phyloP scores from a whole-genome alignment of 2,113 vertebrate species.

The Thunnus maccoyii region DNA sequence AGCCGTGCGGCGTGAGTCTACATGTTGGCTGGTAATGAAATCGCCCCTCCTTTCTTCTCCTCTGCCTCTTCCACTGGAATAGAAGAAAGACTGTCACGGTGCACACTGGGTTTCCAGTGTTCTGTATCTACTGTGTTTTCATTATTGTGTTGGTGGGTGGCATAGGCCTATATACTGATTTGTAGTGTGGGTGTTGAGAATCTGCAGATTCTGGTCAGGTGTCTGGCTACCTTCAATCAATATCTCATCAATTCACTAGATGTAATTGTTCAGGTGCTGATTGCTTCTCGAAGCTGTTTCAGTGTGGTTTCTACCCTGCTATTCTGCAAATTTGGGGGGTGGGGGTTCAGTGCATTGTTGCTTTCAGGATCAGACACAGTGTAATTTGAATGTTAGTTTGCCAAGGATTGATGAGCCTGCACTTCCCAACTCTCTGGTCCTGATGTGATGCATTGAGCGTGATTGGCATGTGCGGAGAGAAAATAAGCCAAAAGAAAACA shows the following conservation, averaged over 20 bases:
- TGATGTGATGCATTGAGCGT: constrained; percentile 54
- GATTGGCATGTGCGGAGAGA: constrained; percentile 74
- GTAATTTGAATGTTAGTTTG: constrained; percentile 39
- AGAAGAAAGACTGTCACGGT: neutral
- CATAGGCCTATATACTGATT: constrained; percentile 6
- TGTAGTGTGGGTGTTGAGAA: constrained; percentile 13
- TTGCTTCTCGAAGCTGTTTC: constrained; percentile 60
- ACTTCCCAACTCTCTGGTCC: constrained; percentile 40
- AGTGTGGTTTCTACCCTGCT: neutral
- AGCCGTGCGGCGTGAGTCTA: constrained; percentile 66
- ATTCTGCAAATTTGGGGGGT: constrained; percentile 2
- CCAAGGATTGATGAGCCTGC: constrained; percentile 57
- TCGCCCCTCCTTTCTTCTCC: constrained; percentile 59
- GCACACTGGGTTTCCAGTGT: neutral
- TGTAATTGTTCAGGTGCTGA: constrained; percentile 65
- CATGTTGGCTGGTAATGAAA: constrained; percentile 73
- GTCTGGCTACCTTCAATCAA: constrained; percentile 62
- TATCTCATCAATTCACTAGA: constrained; percentile 60
- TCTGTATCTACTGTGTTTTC: constrained; percentile 6
- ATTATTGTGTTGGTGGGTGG: neutral
- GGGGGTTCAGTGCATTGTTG: constrained; percentile 21
- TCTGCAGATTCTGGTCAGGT: constrained; percentile 59
- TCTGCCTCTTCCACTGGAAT: constrained; percentile 44
- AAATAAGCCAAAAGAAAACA: constrained; percentile 60
- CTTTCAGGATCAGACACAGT: constrained; percentile 30